phyloP scores from a whole-genome alignment of 1,140 invertebrate genomes.

The Rhagoletis pomonella region DNA sequence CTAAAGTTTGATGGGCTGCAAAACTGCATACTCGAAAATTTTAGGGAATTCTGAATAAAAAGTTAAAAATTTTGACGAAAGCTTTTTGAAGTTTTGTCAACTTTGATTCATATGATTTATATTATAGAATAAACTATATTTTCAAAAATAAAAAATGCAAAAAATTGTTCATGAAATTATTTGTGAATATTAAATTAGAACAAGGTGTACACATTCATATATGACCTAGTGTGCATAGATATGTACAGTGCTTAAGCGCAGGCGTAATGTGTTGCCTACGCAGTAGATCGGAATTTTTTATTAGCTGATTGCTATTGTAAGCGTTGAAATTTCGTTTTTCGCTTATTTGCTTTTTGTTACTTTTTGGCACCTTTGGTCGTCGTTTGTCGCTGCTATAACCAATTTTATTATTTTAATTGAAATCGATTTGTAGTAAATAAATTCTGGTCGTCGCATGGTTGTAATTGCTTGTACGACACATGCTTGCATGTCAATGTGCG shows the following conservation, averaged over 20 bases:
- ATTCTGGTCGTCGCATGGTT: background rate
- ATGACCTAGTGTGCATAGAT: background rate
- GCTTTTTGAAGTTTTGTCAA: no score
- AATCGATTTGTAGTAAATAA: slow-evolving; percentile 39
- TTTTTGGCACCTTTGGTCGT: background rate
- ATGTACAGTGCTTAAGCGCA: background rate
- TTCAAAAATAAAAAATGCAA: no score
- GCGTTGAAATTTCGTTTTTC: background rate
- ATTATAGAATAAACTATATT: no score
- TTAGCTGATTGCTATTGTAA: background rate
- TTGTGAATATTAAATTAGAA: no score
- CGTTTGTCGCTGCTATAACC: slow-evolving; percentile 9
- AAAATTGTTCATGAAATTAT: no score
- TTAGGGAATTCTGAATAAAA: no score
- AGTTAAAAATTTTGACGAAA: no score
- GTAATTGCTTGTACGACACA: slow-evolving; percentile 4
- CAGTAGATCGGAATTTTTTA: background rate
- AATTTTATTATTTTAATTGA: slow-evolving; percentile 51
- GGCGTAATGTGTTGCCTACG: slow-evolving; percentile 31
- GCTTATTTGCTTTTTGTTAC: background rate
- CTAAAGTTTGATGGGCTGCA: no score
- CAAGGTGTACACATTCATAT: no score
- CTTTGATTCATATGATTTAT: no score
- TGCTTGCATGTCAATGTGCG: background rate
- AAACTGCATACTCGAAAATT: no score